Evolutionary conservation across 2,888 invertebrate genomes (phyloP), one percentile per base, ranked within the genome.

Genomic region (Unio pictorum): DNA sequence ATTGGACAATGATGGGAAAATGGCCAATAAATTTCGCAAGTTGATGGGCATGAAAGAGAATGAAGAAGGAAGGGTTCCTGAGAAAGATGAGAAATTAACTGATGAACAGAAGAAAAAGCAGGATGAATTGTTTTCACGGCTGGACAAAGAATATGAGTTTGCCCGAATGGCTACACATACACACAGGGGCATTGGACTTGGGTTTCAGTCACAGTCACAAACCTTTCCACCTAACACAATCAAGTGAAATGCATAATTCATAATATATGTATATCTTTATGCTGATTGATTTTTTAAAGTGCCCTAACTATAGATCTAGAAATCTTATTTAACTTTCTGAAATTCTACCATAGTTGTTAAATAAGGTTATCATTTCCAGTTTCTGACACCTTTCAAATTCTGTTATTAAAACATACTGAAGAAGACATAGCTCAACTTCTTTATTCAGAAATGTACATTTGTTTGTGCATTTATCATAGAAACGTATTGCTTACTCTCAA

Each of bases 141-240:
- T 99, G 94, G 98, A 99, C 87, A 95, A 95, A 80, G 98, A 99
- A 89, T 99, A 99, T 88, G 97, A 98, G 90, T 96, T 96, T 67
- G 98, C 98, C 0, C 92, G 98, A 56, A 95, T 97, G 77, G 95
- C 96, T 28, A 99, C 98, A 0, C 98, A 98, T 91, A 97, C 98
- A 17, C 97, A 98, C 93, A 92, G 98, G 65, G 92, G 92, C 8
- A 88, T 92, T 18, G 92, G 92, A 8, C 86, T 92, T 3, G 92
- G 92, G 1, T 92, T 87, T 68, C 77, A 83, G 3, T 86, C 88
- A 11, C 82, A 83, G 66, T 68, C 76, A 54, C 70, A 73, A 66
- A 77, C 71, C 57, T 73, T 71, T 65, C 75, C 75, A 5, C 61
- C 74, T 11, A 68, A 69, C 58, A 45, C 71, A 71, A 4, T 70